Percentiles rank a stretch among this genome's conserved stretches.
Evolutionary conservation across 2,797 vertebrate genomes (phyloP).

Genomic region (Megalops cyprinoides): DNA sequence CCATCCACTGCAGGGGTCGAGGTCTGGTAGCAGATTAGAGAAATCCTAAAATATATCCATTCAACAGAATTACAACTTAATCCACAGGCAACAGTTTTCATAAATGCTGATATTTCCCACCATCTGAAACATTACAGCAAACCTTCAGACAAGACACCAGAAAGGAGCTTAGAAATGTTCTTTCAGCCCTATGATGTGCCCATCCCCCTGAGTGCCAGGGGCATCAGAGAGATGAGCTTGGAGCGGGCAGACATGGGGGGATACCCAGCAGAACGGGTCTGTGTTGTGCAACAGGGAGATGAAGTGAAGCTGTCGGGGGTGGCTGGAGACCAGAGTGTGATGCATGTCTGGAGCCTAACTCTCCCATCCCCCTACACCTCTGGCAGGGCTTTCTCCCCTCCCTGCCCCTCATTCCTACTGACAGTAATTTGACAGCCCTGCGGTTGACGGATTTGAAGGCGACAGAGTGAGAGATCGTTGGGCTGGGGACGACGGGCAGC

Average conservation of each 20-base stretch:
- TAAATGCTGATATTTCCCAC: constrained; percentile 22
- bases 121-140: background rate
- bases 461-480: constrained; percentile 75
- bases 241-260: background rate
- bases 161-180: background rate
- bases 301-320: background rate
- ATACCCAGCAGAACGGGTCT: background rate
- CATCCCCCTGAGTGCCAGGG: background rate
- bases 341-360: constrained; percentile 10
- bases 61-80: background rate
- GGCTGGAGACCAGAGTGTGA: background rate
- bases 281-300: background rate
- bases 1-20: background rate
- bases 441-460: constrained; percentile 71
- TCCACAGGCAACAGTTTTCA: background rate
- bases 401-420: constrained; percentile 47
- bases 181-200: background rate
- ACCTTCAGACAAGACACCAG: background rate
- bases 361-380: constrained; percentile 12
- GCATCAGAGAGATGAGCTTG: background rate
- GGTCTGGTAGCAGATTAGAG: background rate
- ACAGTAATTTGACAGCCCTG: constrained; percentile 75
- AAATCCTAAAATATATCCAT: background rate
- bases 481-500: constrained; percentile 67
- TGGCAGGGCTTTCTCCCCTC: constrained; percentile 10